Evolutionary conservation across 1,140 invertebrate genomes (phyloP).

Genomic region (Drosophila malerkotliana): DNA sequence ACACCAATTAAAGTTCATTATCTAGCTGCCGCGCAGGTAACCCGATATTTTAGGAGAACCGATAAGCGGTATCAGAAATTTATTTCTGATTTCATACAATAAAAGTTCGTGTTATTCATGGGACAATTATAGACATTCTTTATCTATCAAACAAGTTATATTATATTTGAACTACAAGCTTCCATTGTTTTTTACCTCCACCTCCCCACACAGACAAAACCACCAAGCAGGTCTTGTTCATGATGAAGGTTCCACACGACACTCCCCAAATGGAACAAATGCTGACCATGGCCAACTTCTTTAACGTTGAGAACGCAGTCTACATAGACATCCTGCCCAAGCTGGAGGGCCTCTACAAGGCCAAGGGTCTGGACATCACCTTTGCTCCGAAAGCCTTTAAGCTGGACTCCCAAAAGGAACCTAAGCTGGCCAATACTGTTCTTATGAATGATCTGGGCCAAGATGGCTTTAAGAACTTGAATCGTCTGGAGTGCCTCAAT

Average conservation of each 20-base stretch:
- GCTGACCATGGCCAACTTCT: conserved; percentile 60
- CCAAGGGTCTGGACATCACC: conserved; percentile 52
- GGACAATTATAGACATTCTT: background rate
- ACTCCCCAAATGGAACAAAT: conserved; percentile 59
- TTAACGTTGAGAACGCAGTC: conserved; percentile 53
- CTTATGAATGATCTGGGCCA: conserved; percentile 84
- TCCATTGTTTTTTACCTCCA: background rate
- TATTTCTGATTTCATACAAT: conserved; percentile 21
- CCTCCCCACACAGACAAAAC: conserved; percentile 39
- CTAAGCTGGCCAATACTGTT: conserved; percentile 66
- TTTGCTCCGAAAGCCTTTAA: conserved; percentile 58
- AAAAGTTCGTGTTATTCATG: background rate
- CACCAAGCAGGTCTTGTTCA: conserved; percentile 48
- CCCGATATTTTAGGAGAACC: background rate
- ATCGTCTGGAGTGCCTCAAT: conserved; percentile 85
- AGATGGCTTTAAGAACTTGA: conserved; percentile 85
- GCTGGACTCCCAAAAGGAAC: conserved; percentile 40
- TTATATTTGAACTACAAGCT: background rate
- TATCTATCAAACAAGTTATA: background rate
- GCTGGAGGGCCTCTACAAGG: conserved; percentile 58
- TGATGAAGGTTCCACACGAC: conserved; percentile 73
- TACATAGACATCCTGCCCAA: conserved; percentile 66
- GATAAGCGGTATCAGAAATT: conserved; percentile 26
- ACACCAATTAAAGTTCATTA: background rate
- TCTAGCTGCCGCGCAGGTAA: background rate